Evolutionary conservation across 2,888 invertebrate species (phyloP).

Genomic region (Lasioglossum figueresi): DNA sequence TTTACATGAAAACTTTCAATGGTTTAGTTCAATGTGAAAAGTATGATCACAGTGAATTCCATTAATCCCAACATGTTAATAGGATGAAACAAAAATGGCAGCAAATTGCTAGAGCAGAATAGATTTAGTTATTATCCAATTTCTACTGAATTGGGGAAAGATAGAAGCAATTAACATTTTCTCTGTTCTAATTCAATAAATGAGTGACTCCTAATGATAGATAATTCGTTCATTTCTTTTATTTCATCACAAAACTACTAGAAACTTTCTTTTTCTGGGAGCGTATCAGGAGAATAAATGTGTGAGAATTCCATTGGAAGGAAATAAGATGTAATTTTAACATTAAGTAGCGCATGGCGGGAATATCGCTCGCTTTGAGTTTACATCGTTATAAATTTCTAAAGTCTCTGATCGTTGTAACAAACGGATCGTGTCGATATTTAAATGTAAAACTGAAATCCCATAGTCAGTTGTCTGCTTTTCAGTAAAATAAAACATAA

Average conservation of each 20-base stretch:
- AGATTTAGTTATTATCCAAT: not conserved
- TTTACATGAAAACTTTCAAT: too few species aligned
- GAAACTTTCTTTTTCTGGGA: conserved; percentile 8
- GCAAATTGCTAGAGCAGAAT: too few species aligned
- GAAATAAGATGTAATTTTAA: conserved; percentile 20
- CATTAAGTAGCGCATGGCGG: conserved; percentile 32
- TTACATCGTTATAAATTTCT: not conserved
- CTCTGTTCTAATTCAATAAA: not conserved
- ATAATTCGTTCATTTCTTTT: not conserved
- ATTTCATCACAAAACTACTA: not conserved
- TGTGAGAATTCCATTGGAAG: not conserved
- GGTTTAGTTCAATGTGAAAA: too few species aligned
- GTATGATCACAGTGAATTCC: too few species aligned
- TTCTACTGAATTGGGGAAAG: not conserved
- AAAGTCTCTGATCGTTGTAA: not conserved
- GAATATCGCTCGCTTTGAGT: not conserved
- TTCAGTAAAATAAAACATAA: not conserved
- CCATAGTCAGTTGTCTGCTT: too few species aligned
- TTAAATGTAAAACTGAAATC: not conserved
- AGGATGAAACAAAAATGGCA: too few species aligned
- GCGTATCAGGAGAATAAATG: conserved; percentile 5
- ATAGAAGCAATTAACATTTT: not conserved
- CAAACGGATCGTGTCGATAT: too few species aligned
- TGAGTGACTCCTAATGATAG: not conserved
- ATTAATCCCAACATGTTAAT: too few species aligned